phyloP scores from a whole-genome alignment of 2,797 vertebrate genomes.

The Heteromormyrus szaboi region DNA sequence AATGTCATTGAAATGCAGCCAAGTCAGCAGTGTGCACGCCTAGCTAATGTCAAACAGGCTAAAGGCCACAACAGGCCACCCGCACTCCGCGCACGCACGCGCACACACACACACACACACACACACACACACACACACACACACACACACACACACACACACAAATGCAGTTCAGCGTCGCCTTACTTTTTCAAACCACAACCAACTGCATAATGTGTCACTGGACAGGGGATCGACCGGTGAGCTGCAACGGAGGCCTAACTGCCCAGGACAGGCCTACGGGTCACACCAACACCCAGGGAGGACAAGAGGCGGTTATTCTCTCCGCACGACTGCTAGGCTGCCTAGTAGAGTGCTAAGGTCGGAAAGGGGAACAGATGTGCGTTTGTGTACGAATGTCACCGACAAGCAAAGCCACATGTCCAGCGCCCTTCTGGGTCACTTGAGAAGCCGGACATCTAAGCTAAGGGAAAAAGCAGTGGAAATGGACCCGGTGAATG shows the following conservation, averaged over 20 bases:
- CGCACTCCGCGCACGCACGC: background rate
- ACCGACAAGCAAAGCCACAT: background rate
- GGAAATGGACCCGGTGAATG: background rate
- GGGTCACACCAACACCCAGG: background rate
- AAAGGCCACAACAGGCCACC: background rate
- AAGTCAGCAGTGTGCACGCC: background rate
- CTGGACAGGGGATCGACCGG: background rate
- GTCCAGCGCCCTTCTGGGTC: background rate
- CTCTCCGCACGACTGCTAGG: background rate
- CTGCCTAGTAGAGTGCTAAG: background rate
- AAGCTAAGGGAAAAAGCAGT: background rate
- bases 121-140: background rate
- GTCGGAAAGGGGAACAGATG: background rate
- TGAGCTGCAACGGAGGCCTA: background rate
- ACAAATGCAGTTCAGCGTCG: background rate
- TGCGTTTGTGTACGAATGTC: background rate
- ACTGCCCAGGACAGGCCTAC: background rate
- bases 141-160: background rate
- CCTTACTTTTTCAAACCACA: background rate
- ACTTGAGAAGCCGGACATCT: background rate
- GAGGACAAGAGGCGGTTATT: background rate
- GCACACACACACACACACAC: too few species aligned
- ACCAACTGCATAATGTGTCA: background rate
- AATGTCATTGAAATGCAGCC: background rate
- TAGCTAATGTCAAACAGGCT: slow-evolving; percentile 5